Evolutionary conservation across 2,797 vertebrate genomes (phyloP).

Genomic region (Acomys russatus): DNA sequence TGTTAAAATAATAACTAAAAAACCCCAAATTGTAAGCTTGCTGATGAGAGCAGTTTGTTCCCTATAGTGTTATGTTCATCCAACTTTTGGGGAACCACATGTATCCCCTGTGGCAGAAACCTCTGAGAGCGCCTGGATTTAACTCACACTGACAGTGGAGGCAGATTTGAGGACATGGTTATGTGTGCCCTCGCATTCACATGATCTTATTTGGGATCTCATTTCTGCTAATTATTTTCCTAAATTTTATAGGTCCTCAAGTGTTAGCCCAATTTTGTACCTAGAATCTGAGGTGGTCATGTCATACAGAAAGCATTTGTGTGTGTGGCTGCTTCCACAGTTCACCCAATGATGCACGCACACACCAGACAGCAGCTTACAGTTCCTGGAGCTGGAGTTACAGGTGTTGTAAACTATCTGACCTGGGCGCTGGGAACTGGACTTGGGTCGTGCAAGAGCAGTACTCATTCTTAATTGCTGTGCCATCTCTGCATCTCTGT

Average conservation of each 20-base stretch:
- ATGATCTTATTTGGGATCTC: conserved; percentile 27
- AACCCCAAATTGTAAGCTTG: not conserved
- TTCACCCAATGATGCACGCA: not conserved
- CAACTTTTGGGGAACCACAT: not conserved
- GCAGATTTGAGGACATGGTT: not conserved
- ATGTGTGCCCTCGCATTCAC: not conserved
- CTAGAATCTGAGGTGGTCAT: not conserved
- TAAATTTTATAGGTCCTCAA: not conserved
- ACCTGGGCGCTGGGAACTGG: not conserved
- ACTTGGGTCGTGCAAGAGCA: not conserved
- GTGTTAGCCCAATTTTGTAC: not conserved
- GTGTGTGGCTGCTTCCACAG: not conserved
- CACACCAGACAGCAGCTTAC: too few relatives aligned
- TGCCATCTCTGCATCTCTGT: not conserved
- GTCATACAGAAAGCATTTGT: not conserved
- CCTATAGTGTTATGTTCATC: not conserved
- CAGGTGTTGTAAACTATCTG: not conserved
- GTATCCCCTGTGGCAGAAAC: not conserved
- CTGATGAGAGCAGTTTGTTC: not conserved
- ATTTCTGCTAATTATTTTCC: not conserved
- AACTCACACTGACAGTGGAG: not conserved
- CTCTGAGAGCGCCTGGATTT: not conserved
- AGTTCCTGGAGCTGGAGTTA: not conserved
- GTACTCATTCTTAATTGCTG: not conserved
- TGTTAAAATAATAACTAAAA: not conserved